phyloP scores from a whole-genome alignment of 2,797 vertebrate species.

The Synaphobranchus kaupii region DNA sequence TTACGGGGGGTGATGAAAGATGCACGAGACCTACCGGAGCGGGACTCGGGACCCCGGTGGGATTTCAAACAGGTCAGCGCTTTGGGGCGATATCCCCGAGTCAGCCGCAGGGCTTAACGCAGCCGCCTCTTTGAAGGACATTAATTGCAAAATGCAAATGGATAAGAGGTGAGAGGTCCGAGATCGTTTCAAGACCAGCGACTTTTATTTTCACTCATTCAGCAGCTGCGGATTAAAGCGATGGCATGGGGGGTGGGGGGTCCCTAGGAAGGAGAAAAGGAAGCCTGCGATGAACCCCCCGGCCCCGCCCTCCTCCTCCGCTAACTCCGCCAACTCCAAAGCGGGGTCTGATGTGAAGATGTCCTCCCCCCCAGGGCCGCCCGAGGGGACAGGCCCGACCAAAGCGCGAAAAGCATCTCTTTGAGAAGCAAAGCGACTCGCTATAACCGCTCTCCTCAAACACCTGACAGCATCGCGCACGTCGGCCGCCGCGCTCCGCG shows the following conservation, averaged over 20 bases:
- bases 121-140: slow-evolving; percentile 1
- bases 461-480: neutral
- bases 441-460: neutral
- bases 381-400: neutral
- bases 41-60: neutral
- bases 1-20: no score
- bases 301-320: neutral
- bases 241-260: no score
- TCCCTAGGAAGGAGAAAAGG: neutral
- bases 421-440: neutral
- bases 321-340: neutral
- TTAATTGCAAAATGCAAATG: slow-evolving; percentile 24
- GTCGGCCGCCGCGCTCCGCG: neutral
- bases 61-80: neutral
- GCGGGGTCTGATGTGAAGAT: neutral
- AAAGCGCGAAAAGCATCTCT: neutral
- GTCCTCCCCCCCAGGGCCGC: neutral
- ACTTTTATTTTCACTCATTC: slow-evolving; percentile 9
- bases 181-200: neutral
- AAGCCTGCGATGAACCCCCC: neutral
- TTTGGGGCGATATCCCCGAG: neutral
- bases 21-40: no score
- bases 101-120: neutral
- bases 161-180: slow-evolving; percentile 4
- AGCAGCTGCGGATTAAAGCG: slow-evolving; percentile 5